Conservation (phyloP, 2,113 vertebrate species). For the Seriola aureovittata region DNA sequence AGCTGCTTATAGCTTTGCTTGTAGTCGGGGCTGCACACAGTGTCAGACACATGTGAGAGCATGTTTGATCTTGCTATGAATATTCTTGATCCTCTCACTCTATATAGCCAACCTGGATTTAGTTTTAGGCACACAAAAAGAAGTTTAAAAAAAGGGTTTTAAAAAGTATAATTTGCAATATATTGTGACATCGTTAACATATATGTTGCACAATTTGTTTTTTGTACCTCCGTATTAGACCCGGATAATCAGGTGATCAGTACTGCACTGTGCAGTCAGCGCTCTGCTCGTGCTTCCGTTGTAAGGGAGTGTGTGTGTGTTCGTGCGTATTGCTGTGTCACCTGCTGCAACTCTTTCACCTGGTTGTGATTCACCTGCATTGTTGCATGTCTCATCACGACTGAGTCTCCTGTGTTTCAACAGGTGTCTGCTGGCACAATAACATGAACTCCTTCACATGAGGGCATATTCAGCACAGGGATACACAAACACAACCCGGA, state of each 20-base stretch:
- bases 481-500: not conserved
- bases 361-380: conserved; percentile 70
- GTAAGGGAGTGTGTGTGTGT: not conserved
- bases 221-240: not conserved
- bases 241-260: not conserved
- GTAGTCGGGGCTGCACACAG: conserved; percentile 38
- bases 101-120: not conserved
- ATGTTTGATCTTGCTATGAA: conserved; percentile 35
- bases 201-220: not conserved
- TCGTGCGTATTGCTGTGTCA: conserved; percentile 25
- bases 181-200: not conserved
- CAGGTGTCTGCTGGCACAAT: conserved; percentile 74
- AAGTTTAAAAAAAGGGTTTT: not conserved
- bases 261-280: not conserved
- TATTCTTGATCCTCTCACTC: not conserved
- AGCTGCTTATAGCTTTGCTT: conserved; percentile 60
- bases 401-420: conserved; percentile 55
- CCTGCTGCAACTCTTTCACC: conserved; percentile 61
- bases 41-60: conserved; percentile 42
- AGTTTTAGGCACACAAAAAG: not conserved
- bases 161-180: not conserved
- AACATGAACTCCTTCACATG: conserved; percentile 40
- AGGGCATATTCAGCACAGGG: conserved; percentile 15
- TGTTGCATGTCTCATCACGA: conserved; percentile 76
- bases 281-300: conserved; percentile 6